A percentile compares a stretch with the other conserved stretches of the same genome.
phyloP scores from a whole-genome alignment of 2,888 invertebrate genomes.

The Catocala sponsa region DNA sequence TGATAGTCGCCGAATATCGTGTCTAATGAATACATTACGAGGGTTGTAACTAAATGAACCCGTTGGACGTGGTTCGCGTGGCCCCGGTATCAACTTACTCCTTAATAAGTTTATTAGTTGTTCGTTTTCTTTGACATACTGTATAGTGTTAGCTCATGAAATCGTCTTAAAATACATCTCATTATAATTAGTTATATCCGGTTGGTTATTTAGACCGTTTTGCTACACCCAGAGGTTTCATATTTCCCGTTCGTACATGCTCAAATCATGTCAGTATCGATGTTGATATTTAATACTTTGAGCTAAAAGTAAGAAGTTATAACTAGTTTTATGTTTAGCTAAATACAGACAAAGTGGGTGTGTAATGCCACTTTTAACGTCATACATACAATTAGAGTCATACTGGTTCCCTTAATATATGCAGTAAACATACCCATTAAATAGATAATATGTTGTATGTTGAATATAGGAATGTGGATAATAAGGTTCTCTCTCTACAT shows the following conservation, averaged over 20 bases:
- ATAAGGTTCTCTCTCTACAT: slow-evolving; percentile 10
- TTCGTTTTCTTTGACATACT: slow-evolving; percentile 21
- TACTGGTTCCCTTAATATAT: slow-evolving; percentile 28
- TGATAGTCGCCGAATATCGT: slow-evolving; percentile 51
- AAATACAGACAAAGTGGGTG: slow-evolving; percentile 12
- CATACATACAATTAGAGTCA: slow-evolving; percentile 25
- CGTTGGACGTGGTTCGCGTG: slow-evolving; percentile 15
- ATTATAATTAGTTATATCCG: slow-evolving; percentile 34
- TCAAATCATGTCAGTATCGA: slow-evolving; percentile 34
- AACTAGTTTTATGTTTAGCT: slow-evolving; percentile 21
- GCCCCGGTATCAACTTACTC: slow-evolving; percentile 18
- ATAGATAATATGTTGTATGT: slow-evolving; percentile 25
- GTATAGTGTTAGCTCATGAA: slow-evolving; percentile 33
- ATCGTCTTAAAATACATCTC: slow-evolving; percentile 35
- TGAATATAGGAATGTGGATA: slow-evolving; percentile 29
- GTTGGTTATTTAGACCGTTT: slow-evolving; percentile 33
- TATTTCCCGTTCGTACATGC: slow-evolving; percentile 26
- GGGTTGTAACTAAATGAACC: slow-evolving; percentile 36
- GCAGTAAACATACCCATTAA: slow-evolving; percentile 33
- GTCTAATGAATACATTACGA: slow-evolving; percentile 40
- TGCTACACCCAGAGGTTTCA: slow-evolving; percentile 24
- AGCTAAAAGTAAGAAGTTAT: slow-evolving; percentile 14
- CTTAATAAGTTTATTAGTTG: slow-evolving; percentile 36
- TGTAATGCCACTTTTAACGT: slow-evolving; percentile 15
- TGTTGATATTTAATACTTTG: neutral